Base-by-base conservation (phyloP, 2,797 vertebrate species). In the Acestrorhynchus altus region DNA sequence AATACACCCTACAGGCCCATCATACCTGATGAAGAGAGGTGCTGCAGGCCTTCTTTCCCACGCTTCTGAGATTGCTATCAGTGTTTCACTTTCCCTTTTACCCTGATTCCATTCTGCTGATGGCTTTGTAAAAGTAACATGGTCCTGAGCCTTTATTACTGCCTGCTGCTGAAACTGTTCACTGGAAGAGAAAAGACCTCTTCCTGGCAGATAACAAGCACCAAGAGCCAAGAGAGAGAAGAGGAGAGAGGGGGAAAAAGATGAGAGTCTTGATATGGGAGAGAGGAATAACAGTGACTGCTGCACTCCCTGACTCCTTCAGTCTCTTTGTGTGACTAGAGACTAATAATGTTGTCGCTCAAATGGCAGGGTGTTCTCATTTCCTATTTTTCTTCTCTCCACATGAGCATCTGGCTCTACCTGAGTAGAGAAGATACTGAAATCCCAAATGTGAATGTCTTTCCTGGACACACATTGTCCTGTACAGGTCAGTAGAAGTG, bases 321-420 rank as follows among this genome's bases (percentile, higher is more conserved):
- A 61, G 64, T 80, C 77, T 81, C 75, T 84, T 79, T 85, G 67
- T 88, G 67, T 88, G 74, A 76, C 70, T 63, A 72, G 70, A 72
- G 74, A 90, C 86, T 89, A 88, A 91, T 89, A 89, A 83, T 84
- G 86, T 81, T 90, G 85, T 90, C 87, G 83, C 89, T 85, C 86
- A 81, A 83, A 79, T 83, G 84, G 78, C 76, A 83, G 82, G 79
- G 49, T 46, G 68, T 76, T 70, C 83, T 85, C 74, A 76, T 83
- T 56, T 63, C 40, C 54, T 52, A 13, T 61, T 60, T 51, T 57
- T 20, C 44, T 8, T 54, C 18, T 35, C 42, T 22, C 44, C 22
- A 31, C 26, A 11, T 8, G 35, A 73, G 22, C 56, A 54, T 61
- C 67, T 78, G 54, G n/a, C 8, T 42, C 11, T 65, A 31, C 42